These are phyloP conservation scores for Entomyzon cyanotis DNA, from an alignment of 2,113 vertebrate genomes.

Conservation along the genomic window DNA sequence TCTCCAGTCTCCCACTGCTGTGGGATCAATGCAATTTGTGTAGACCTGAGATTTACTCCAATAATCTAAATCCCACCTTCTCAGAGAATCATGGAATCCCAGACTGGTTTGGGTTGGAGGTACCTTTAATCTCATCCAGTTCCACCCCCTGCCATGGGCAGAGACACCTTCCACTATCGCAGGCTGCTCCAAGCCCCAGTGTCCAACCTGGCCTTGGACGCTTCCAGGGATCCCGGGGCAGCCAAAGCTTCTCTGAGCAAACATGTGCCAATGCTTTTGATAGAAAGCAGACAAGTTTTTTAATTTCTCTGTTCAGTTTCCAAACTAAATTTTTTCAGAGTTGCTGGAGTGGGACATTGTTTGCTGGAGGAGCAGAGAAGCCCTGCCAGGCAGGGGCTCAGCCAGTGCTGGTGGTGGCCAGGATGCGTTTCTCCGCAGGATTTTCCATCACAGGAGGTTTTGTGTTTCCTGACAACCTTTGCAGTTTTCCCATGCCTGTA, in stretches of 20 bases:
- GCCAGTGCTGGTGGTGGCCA: not conserved
- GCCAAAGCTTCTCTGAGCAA: not conserved
- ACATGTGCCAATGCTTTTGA: not conserved
- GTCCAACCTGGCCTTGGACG: rapidly evolving
- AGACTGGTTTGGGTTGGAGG: not conserved
- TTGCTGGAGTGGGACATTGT: not conserved
- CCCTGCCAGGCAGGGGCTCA: not conserved
- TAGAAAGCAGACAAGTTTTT: not conserved
- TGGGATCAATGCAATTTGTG: not conserved
- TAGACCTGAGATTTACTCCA: not conserved
- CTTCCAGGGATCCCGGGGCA: not conserved
- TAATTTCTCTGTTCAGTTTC: not conserved
- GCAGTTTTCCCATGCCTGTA: not conserved
- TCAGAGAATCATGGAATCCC: not conserved
- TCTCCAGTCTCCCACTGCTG: not conserved
- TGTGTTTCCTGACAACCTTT: not conserved
- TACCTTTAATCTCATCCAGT: not conserved
- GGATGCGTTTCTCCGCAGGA: not conserved
- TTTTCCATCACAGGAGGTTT: slow-evolving; percentile 1
- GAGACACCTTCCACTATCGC: not conserved
- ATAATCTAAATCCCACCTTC: not conserved
- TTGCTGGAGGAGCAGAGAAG: not conserved
- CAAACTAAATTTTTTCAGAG: not conserved
- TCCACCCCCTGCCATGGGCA: not conserved
- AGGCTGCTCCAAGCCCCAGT: rapidly evolving